Evolutionary conservation across 2,113 vertebrate genomes (phyloP).

Genomic region (Glaucomys volans): DNA sequence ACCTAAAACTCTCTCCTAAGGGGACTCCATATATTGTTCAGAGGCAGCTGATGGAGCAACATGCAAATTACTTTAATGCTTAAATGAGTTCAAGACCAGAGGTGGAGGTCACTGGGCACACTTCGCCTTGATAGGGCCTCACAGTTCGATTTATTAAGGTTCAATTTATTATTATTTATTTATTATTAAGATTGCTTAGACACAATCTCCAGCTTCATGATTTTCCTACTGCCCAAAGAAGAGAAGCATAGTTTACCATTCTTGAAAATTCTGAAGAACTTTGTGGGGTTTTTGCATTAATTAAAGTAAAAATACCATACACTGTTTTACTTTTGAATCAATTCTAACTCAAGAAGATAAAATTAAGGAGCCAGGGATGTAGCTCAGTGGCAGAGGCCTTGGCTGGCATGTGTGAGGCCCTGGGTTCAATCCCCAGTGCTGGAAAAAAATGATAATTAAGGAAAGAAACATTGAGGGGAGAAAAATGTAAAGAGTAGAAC

Average conservation of each 20-base stretch:
- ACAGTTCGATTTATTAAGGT: not conserved
- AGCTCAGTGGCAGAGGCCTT: not conserved
- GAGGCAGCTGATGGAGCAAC: not conserved
- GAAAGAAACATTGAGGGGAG: not conserved
- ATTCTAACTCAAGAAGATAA: not conserved
- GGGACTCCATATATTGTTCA: not conserved
- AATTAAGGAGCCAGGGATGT: not conserved
- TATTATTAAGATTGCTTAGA: no score
- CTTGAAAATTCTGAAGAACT: not conserved
- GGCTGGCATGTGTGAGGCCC: not conserved
- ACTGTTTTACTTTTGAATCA: not conserved
- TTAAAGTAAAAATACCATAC: not conserved
- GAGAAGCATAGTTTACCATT: not conserved
- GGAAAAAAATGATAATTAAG: not conserved
- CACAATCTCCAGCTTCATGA: not conserved
- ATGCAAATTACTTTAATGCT: not conserved
- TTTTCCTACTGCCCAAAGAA: not conserved
- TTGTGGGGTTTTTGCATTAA: not conserved
- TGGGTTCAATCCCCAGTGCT: not conserved
- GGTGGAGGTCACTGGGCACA: not conserved
- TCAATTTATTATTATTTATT: no score
- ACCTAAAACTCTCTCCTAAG: not conserved
- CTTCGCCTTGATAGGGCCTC: not conserved
- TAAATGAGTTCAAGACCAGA: not conserved
- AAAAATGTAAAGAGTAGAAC: not conserved